Base-by-base conservation (phyloP, 2,113 vertebrate genomes). In the Festucalex cinctus region DNA sequence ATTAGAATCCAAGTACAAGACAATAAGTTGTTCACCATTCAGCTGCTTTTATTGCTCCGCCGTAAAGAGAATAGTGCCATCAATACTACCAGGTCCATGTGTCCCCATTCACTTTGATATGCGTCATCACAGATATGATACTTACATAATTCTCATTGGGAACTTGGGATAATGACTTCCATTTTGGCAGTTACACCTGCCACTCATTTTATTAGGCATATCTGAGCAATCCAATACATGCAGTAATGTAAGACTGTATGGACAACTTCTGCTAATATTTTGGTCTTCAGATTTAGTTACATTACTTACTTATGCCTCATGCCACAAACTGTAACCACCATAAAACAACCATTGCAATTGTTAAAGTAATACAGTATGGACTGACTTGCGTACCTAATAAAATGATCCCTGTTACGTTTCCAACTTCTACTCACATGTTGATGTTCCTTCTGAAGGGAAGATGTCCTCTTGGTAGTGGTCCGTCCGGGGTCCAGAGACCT, bases 341-440 rank as follows among this genome's bases (percentile, higher is more conserved):
- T 12, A 41, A 2, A 8, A 14, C 10, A 3, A 44, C 14, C 16
- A 46, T 46, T 46, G 13, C 5, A 56, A 24, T 53, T 53, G n/a
- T 26, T 26, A 9, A 26, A 26, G 13, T 3, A n/a, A 10, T 13
- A 54, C 22, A 8, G 51, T 1, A 9, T 54, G 12, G 6, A 54
- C n/a, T n/a, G n/a, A n/a, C n/a, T n/a, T n/a, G 48, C 1, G 48
- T n/a, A n/a, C 20, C 48, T n/a, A 49, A n/a, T n/a, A 20, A 49
- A 20, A 49, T 49, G 48, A 36, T 0, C 51, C 3, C 12, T 2
- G 19, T 28, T 24, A 7, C 32, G 72, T 63, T 37, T 53, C 24
- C 53, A 58, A 62, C 13, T 9, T 60, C 32, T 81, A 93, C 92
- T 91, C 85, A 93, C 92, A 88, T 70, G 79, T 85, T 58, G 85